A percentile compares a stretch with the other conserved stretches of the same genome.
These are phyloP conservation scores for Lepidocolaptes lacrymiger DNA, from an alignment of 2,797 vertebrate genomes.

Conservation along the genomic window DNA sequence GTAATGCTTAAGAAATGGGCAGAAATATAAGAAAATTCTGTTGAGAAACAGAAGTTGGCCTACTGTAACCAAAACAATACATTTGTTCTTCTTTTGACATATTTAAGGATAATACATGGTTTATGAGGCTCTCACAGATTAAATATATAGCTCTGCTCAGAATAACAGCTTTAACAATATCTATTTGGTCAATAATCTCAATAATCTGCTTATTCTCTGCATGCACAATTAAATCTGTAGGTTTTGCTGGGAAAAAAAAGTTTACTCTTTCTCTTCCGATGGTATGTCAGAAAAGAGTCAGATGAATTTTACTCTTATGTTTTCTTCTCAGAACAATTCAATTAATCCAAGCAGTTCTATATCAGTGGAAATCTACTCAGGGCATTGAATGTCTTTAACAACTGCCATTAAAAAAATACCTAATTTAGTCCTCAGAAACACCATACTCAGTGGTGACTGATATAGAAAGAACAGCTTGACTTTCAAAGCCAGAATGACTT, in stretches of 20 bases:
- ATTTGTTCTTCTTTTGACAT: not conserved
- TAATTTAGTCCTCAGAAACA: not conserved
- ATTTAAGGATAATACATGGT: not conserved
- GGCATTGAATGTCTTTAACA: not conserved
- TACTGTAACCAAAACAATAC: not conserved
- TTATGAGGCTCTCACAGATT: not conserved
- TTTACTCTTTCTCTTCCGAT: not conserved
- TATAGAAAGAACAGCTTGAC: not conserved
- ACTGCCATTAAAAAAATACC: not conserved
- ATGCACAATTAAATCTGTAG: not conserved
- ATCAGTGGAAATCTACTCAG: not conserved
- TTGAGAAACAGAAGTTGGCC: not conserved
- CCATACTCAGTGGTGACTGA: not conserved
- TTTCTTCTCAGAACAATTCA: not conserved
- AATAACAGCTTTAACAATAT: not conserved
- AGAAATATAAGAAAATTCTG: not conserved
- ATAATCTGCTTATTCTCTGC: not conserved
- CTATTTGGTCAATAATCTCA: not conserved
- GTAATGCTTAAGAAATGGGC: not conserved
- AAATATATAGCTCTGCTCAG: not conserved
- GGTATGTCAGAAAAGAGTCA: not conserved
- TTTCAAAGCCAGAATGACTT: not conserved
- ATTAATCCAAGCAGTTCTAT: not conserved
- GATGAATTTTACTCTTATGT: not conserved
- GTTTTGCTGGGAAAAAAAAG: not conserved